These are phyloP conservation scores for Agapornis roseicollis DNA, from an alignment of 2,113 vertebrate species.

Conservation along the genomic window DNA sequence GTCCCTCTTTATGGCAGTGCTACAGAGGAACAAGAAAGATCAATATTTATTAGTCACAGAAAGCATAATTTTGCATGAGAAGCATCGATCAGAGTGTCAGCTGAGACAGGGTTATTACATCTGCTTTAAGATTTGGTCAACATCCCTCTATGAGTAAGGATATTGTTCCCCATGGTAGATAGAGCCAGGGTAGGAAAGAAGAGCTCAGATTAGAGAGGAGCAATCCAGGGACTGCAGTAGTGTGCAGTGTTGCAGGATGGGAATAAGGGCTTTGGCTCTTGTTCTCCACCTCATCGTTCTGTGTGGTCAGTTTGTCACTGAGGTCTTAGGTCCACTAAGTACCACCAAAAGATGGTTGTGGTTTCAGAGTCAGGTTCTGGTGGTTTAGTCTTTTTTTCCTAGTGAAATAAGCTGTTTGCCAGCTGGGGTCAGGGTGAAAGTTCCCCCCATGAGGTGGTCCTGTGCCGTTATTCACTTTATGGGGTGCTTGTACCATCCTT, in stretches of 20 bases:
- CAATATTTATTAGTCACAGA: slow-evolving; percentile 69
- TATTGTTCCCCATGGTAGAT: neutral
- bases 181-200: neutral
- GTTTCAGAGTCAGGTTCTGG: neutral
- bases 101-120: slow-evolving; percentile 20
- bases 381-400: neutral
- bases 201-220: neutral
- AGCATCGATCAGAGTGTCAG: slow-evolving; percentile 50
- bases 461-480: neutral
- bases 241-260: neutral
- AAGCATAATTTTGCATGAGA: slow-evolving; percentile 65
- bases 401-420: neutral
- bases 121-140: slow-evolving; percentile 28
- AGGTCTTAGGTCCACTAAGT: neutral
- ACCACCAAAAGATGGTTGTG: neutral
- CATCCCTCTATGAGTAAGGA: neutral
- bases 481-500: neutral
- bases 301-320: neutral
- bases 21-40: slow-evolving; percentile 42
- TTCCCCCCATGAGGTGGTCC: neutral
- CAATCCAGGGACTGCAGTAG: neutral
- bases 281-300: neutral
- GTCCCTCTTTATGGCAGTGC: slow-evolving; percentile 46
- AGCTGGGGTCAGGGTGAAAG: neutral
- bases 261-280: neutral